A percentile compares a stretch with the other conserved stretches of the same genome.
phyloP scores from a whole-genome alignment of 2,888 invertebrate genomes.

The Philaethria dido region DNA sequence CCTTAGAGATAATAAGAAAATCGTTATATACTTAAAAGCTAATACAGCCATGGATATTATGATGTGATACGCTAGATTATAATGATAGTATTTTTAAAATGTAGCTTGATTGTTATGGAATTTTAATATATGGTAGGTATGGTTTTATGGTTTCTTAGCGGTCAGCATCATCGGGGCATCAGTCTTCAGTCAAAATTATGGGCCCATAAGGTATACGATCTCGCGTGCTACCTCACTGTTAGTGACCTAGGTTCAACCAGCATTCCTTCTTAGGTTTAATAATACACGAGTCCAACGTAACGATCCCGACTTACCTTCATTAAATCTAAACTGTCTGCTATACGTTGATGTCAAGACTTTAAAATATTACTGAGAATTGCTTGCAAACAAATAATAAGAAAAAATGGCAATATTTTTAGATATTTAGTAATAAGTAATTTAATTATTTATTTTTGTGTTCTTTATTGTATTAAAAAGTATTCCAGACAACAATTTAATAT shows the following conservation, averaged over 20 bases:
- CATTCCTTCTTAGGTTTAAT: constrained; percentile 81
- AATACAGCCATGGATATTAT: background rate
- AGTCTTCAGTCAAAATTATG: constrained; percentile 43
- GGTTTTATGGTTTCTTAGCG: constrained; percentile 37
- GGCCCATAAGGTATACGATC: constrained; percentile 50
- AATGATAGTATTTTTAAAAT: background rate
- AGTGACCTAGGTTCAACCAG: constrained; percentile 70
- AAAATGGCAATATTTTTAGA: no score
- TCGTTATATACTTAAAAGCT: constrained; percentile 3
- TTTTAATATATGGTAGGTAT: background rate
- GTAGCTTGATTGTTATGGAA: background rate
- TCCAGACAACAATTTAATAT: no score
- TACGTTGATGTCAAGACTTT: constrained; percentile 4
- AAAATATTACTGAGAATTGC: constrained; percentile 31
- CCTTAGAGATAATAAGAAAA: constrained; percentile 42
- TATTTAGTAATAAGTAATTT: no score
- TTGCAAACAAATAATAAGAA: constrained; percentile 39
- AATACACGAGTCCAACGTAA: constrained; percentile 76
- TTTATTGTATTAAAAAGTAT: no score
- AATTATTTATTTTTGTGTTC: no score
- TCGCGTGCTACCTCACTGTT: constrained; percentile 68
- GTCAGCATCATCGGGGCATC: constrained; percentile 39
- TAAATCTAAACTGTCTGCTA: constrained; percentile 55
- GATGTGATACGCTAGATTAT: background rate
- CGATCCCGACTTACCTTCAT: constrained; percentile 74